These are phyloP conservation scores for Drosophila pandora DNA, from an alignment of 1,140 invertebrate genomes.

Conservation along the genomic window DNA sequence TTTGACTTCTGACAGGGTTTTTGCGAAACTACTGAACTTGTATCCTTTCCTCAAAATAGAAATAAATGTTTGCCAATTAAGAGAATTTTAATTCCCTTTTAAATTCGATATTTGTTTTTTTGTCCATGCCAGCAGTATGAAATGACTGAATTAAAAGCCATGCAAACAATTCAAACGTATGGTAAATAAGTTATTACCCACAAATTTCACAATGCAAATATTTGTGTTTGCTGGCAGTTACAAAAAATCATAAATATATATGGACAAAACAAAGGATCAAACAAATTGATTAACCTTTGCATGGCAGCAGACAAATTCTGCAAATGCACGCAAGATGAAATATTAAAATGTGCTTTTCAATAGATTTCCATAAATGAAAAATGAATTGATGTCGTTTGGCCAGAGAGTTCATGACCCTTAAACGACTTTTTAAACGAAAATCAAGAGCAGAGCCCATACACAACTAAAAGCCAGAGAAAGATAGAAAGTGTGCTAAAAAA, in stretches of 20 bases:
- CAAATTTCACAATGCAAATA: constrained; percentile 30
- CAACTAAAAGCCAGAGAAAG: not conserved
- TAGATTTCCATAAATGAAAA: constrained; percentile 20
- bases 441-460: constrained; percentile 16
- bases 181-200: constrained; percentile 33
- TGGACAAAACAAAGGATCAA: constrained; percentile 21
- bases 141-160: constrained; percentile 9
- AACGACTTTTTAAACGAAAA: constrained; percentile 48
- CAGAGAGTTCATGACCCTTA: constrained; percentile 41
- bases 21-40: constrained; percentile 57
- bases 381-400: constrained; percentile 35
- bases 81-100: not conserved
- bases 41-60: constrained; percentile 41
- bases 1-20: constrained; percentile 14
- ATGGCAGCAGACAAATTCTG: constrained; percentile 8
- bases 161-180: constrained; percentile 39
- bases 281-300: constrained; percentile 30
- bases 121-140: not conserved
- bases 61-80: constrained; percentile 5
- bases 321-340: constrained; percentile 14
- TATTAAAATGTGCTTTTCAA: constrained; percentile 17
- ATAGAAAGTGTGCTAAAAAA: constrained; percentile 25
- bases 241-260: constrained; percentile 14
- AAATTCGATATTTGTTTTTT: not conserved
- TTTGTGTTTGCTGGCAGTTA: constrained; percentile 17